These are phyloP conservation scores for Onchidella celtica DNA, from an alignment of 2,888 invertebrate genomes.

Conservation along the genomic window DNA sequence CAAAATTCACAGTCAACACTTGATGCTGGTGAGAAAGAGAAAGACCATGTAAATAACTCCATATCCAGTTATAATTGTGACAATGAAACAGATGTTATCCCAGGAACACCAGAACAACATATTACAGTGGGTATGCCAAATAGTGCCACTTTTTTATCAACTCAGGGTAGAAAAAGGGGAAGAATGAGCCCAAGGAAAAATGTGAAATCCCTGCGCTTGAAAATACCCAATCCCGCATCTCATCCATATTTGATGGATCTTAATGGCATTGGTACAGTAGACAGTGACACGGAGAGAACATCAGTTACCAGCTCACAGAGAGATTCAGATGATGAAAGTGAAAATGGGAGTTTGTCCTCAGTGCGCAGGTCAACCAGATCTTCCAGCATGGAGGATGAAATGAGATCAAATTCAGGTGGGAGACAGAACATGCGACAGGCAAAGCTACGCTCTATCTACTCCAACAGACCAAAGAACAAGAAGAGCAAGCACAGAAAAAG, in stretches of 20 bases:
- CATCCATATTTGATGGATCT: background rate
- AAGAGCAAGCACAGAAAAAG: background rate
- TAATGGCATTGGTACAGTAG: background rate
- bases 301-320: slow-evolving; percentile 8
- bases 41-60: background rate
- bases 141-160: no score
- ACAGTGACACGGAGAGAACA: background rate
- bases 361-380: background rate
- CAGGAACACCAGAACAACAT: no score
- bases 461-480: background rate
- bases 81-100: no score
- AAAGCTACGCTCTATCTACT: slow-evolving; percentile 29
- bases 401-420: background rate
- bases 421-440: slow-evolving; percentile 28
- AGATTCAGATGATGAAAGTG: slow-evolving; percentile 25
- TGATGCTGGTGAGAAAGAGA: background rate
- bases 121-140: no score
- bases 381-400: background rate
- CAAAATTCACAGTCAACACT: no score
- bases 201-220: slow-evolving; percentile 37
- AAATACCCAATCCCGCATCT: slow-evolving; percentile 10
- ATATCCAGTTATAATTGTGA: no score
- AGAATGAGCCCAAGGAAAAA: slow-evolving; percentile 15
- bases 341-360: background rate
- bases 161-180: background rate